Evolutionary conservation across 2,888 invertebrate genomes (phyloP).

Genomic region (Diachrysia chrysitis): DNA sequence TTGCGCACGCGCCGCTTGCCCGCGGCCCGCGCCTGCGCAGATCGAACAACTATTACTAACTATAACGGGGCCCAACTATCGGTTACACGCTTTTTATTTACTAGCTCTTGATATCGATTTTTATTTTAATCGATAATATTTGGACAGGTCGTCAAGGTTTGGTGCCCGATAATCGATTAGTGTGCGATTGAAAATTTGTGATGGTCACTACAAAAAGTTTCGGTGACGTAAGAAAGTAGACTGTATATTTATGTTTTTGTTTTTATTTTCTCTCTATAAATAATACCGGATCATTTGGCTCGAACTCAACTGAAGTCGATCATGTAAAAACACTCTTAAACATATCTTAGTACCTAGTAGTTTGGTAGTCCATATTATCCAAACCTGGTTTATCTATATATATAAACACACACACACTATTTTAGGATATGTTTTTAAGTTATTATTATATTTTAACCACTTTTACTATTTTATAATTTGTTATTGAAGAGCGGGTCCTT

Average conservation of each 20-base stretch:
- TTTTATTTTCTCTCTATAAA: not conserved
- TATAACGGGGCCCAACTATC: slow-evolving; percentile 55
- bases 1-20: slow-evolving; percentile 58
- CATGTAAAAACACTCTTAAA: no score
- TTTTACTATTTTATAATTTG: no score
- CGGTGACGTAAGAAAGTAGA: not conserved
- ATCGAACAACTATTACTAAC: slow-evolving; percentile 46
- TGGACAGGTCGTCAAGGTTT: slow-evolving; percentile 26
- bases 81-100: slow-evolving; percentile 40
- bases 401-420: no score
- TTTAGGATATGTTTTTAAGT: no score
- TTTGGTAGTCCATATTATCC: no score
- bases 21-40: slow-evolving; percentile 51
- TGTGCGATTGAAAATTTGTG: slow-evolving; percentile 28
- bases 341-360: no score
- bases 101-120: slow-evolving; percentile 24
- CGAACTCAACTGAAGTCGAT: no score
- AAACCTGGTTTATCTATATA: not conserved
- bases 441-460: no score
- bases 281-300: no score
- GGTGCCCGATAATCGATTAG: slow-evolving; percentile 19
- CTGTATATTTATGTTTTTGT: not conserved
- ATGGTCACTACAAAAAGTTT: slow-evolving; percentile 19
- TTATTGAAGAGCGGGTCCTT: no score
- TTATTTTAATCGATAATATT: slow-evolving; percentile 45